These are phyloP conservation scores for Sisyra nigra DNA, from an alignment of 2,888 invertebrate species.

Conservation along the genomic window DNA sequence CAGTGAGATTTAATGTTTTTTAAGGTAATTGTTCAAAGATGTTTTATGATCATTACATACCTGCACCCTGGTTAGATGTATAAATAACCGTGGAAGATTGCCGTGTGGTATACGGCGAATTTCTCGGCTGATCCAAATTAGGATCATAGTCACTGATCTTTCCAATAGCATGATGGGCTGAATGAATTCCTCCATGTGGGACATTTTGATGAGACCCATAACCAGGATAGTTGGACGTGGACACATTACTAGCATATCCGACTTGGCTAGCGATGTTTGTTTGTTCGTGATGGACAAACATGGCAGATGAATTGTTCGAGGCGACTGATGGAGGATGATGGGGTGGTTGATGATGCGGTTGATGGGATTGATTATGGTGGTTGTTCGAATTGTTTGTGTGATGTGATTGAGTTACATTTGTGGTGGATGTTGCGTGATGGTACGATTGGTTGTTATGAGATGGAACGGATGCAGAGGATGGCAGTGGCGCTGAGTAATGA, in stretches of 20 bases:
- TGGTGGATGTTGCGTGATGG: constrained; percentile 9
- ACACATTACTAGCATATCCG: constrained; percentile 4
- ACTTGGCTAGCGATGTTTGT: constrained; percentile 11
- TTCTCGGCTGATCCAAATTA: constrained; percentile 50
- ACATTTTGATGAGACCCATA: constrained; percentile 14
- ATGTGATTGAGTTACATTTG: constrained; percentile 3
- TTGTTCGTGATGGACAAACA: constrained; percentile 13
- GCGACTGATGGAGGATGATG: constrained; percentile 15
- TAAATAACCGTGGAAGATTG: constrained; percentile 74
- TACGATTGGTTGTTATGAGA: constrained; percentile 16
- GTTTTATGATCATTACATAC: constrained; percentile 23
- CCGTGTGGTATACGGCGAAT: constrained; percentile 54
- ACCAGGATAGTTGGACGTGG: constrained; percentile 11
- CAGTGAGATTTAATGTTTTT: too few relatives aligned
- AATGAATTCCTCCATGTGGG: constrained; percentile 12
- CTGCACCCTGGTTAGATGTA: constrained; percentile 56
- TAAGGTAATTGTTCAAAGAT: too few relatives aligned
- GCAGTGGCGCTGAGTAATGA: neutral
- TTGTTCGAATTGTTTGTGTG: constrained; percentile 13
- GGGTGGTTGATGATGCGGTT: constrained; percentile 17
- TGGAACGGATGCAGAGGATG: constrained; percentile 19
- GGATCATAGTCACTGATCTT: constrained; percentile 73
- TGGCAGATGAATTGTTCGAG: constrained; percentile 1
- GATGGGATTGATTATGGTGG: constrained; percentile 18
- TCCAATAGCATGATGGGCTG: constrained; percentile 30